These are phyloP conservation scores for Endotricha flammealis DNA, from an alignment of 2,888 invertebrate genomes.

Conservation along the genomic window DNA sequence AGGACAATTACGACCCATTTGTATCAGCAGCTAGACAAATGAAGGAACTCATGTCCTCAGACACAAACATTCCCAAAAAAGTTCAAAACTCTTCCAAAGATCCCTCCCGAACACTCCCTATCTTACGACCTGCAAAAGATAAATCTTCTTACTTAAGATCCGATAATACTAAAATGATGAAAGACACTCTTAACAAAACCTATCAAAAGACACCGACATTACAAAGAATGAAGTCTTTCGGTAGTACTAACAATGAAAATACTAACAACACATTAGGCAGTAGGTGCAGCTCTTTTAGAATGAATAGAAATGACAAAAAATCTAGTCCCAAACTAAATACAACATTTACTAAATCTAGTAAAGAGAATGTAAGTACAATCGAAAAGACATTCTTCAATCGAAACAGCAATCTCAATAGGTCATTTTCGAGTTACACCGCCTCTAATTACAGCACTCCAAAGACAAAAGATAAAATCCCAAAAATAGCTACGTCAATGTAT, in stretches of 20 bases:
- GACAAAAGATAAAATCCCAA: conserved; percentile 69
- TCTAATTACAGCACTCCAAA: conserved; percentile 68
- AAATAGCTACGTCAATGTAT: conserved; percentile 68
- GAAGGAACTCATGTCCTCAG: conserved; percentile 86
- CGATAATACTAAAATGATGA: conserved; percentile 66
- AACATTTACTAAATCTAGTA: conserved; percentile 70
- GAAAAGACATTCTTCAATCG: conserved; percentile 62
- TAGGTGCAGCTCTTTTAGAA: conserved; percentile 67
- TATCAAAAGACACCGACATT: conserved; percentile 73
- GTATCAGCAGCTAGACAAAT: conserved; percentile 88
- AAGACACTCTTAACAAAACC: conserved; percentile 71
- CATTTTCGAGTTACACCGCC: conserved; percentile 63
- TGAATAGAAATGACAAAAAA: conserved; percentile 65
- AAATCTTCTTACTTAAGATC: conserved; percentile 48
- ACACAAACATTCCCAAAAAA: conserved; percentile 74
- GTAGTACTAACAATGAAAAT: conserved; percentile 60
- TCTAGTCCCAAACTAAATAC: conserved; percentile 65
- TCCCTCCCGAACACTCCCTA: conserved; percentile 62
- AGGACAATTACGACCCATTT: conserved; percentile 86
- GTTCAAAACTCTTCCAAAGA: conserved; percentile 59
- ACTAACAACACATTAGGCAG: conserved; percentile 52
- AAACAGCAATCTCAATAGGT: conserved; percentile 60
- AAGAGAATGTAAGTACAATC: conserved; percentile 61
- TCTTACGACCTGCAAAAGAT: conserved; percentile 57
- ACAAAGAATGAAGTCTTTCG: conserved; percentile 73